Base-by-base conservation (phyloP, 2,888 invertebrate genomes). In the Cephonodes hylas region DNA sequence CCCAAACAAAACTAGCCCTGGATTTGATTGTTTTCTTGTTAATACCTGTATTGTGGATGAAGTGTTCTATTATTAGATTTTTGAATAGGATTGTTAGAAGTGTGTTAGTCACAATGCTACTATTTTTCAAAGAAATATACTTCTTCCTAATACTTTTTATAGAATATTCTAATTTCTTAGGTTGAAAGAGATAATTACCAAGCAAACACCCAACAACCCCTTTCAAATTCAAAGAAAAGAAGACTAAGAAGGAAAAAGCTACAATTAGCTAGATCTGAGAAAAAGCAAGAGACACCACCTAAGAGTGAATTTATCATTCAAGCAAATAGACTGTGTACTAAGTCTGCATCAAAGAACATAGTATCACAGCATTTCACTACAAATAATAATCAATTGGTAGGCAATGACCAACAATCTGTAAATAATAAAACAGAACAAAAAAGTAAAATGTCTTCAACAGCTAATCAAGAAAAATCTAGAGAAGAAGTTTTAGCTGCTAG, bases 401-500 rank as follows among this genome's bases (percentile, higher is more conserved):
- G 46, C 8, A 25, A 63, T 63, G 63, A 58, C 8, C 34, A 46
- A 15, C 15, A 57, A 22, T 8, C 53, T 42, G 42, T 60, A 60
- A 38, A 25, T 22, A 53, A 42, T 53, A 56, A 57, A 27, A 42
- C 18, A 42, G 27, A 59, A 15, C 25, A 38, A 53, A 60, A 44
- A 25, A 64, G n/a, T 62, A 70, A 72, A 42, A 86, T 86, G 84
- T 85, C 86, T 66, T 74, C 83, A 8, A 83, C 77, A 68, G 84
- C 83, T 27, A 70, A 63, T 59, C 64, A 68, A 20, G 31, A 27
- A 3, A 84, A 83, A 69, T 73, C 85, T 31, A 84, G 82, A 69
- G 86, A 89, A 22, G 85, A 88, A 48, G 75, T 91, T 1, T 63
- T 81, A 68, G 90, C 89, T 62, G 87, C 88, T 6, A 85, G 91